phyloP scores from a whole-genome alignment of 2,888 invertebrate species.

The Diploptera punctata region DNA sequence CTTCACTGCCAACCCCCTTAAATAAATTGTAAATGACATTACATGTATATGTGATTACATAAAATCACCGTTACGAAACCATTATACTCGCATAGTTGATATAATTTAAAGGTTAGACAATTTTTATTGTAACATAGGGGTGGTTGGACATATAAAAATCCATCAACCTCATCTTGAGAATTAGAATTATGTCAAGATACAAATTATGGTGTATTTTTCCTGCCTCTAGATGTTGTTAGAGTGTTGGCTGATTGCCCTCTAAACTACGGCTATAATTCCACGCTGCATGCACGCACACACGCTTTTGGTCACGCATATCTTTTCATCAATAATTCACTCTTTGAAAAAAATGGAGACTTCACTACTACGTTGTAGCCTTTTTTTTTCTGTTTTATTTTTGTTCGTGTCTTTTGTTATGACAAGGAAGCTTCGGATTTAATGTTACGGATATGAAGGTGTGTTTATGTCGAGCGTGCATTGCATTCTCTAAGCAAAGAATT shows the following conservation, averaged over 20 bases:
- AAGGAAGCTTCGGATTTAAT: no score
- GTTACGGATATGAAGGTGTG: no score
- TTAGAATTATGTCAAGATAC: constrained; percentile 14
- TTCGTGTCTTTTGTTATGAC: no score
- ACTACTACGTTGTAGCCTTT: no score
- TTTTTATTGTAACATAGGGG: not conserved
- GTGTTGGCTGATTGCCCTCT: constrained; percentile 22
- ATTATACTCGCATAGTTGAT: not conserved
- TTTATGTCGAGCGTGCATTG: no score
- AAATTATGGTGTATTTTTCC: constrained; percentile 8
- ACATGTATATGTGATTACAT: not conserved
- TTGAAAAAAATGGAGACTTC: no score
- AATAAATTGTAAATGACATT: not conserved
- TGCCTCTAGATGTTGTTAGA: constrained; percentile 1
- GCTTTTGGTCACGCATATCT: not conserved
- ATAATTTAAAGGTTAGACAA: not conserved
- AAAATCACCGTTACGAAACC: not conserved
- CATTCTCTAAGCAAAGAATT: no score
- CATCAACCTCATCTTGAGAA: not conserved
- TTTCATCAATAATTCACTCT: constrained; percentile 12
- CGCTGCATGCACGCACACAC: constrained; percentile 1
- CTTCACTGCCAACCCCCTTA: not conserved
- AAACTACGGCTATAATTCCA: constrained; percentile 21
- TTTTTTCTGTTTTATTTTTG: no score
- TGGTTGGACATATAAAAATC: not conserved